Conservation (phyloP, 2,888 invertebrate species). For the Callosobruchus maculatus region DNA sequence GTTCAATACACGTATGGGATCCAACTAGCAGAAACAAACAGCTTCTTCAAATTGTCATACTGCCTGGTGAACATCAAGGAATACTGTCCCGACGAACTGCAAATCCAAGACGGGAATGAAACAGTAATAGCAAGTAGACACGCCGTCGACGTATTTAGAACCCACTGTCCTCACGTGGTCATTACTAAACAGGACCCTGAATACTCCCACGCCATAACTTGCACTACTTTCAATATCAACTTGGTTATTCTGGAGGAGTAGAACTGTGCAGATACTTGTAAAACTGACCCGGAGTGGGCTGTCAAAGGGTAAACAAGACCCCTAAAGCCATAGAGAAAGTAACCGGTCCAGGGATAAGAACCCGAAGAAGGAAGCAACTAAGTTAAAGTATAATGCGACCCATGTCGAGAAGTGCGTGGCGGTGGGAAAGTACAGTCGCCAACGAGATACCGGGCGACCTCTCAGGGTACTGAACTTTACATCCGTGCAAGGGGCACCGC, state of each 20-base stretch:
- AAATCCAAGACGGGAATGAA: conserved; percentile 19
- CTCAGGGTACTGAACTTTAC: too few species aligned
- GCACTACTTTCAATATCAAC: conserved; percentile 28
- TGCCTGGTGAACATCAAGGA: conserved; percentile 24
- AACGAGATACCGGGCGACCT: too few species aligned
- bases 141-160: conserved; percentile 42
- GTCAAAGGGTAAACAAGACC: too few species aligned
- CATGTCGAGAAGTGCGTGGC: too few species aligned
- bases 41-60: conserved; percentile 19
- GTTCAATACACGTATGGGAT: conserved; percentile 44
- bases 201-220: conserved; percentile 41
- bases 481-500: too few species aligned
- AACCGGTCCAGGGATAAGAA: too few species aligned
- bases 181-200: conserved; percentile 43
- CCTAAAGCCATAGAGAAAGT: too few species aligned
- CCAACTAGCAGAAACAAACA: conserved; percentile 13
- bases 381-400: too few species aligned
- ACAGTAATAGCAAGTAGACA: conserved; percentile 26
- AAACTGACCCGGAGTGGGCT: too few species aligned
- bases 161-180: conserved; percentile 48
- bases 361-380: too few species aligned
- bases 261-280: too few species aligned
- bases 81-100: conserved; percentile 24
- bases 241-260: conserved; percentile 8
- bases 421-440: too few species aligned